phyloP scores from a whole-genome alignment of 2,113 vertebrate genomes.

The Ophiodon elongatus region DNA sequence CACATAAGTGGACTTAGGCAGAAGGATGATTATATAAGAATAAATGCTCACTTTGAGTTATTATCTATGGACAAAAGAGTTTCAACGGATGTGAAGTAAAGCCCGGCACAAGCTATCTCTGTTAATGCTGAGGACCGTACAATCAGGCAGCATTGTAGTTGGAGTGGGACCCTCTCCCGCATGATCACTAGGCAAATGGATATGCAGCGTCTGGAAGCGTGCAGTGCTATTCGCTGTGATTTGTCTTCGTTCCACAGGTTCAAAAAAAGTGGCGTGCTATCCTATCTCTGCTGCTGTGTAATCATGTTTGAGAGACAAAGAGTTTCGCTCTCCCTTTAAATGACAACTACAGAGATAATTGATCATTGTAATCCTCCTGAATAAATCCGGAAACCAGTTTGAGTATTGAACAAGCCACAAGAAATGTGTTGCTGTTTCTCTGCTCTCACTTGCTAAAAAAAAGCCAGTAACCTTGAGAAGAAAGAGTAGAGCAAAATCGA shows the following conservation, averaged over 20 bases:
- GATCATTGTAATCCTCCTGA: background rate
- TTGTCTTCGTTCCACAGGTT: slow-evolving; percentile 39
- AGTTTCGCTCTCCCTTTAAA: background rate
- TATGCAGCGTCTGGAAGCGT: slow-evolving; percentile 32
- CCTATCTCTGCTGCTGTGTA: slow-evolving; percentile 29
- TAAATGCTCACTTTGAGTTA: slow-evolving; percentile 45
- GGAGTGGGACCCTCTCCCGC: slow-evolving; percentile 68
- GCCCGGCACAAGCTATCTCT: slow-evolving; percentile 15
- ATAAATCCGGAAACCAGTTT: background rate
- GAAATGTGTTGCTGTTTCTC: background rate
- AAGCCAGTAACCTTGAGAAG: slow-evolving; percentile 27
- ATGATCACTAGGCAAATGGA: slow-evolving; percentile 72
- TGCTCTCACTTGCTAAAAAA: background rate
- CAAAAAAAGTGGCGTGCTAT: background rate
- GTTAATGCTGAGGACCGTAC: slow-evolving; percentile 58
- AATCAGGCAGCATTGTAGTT: slow-evolving; percentile 81
- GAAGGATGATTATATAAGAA: slow-evolving; percentile 27
- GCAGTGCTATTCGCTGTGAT: slow-evolving; percentile 36
- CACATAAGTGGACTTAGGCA: slow-evolving; percentile 29
- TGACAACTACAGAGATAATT: background rate
- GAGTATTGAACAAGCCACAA: background rate
- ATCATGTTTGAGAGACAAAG: slow-evolving; percentile 13
- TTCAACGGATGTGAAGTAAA: slow-evolving; percentile 44
- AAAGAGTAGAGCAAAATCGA: slow-evolving; percentile 12
- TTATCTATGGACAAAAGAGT: slow-evolving; percentile 52